phyloP scores from a whole-genome alignment of 2,113 vertebrate genomes.

The Campylorhamphus procurvoides region DNA sequence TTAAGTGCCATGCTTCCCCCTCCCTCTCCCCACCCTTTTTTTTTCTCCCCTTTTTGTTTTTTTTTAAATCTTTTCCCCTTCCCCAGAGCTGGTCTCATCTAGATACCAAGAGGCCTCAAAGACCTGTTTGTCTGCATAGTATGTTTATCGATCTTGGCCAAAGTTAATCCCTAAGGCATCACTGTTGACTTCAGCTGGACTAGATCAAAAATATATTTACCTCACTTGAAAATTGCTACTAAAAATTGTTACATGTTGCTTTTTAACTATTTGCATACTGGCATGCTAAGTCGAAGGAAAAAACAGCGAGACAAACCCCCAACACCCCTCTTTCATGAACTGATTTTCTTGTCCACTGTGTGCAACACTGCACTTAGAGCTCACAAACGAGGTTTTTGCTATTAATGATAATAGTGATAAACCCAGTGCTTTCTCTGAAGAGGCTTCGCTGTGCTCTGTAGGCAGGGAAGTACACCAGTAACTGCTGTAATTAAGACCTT shows the following conservation, averaged over 20 bases:
- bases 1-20: neutral
- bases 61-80: neutral
- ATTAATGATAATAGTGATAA: neutral
- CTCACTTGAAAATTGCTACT: neutral
- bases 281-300: neutral
- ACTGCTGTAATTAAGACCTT: neutral
- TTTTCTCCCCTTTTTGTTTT: neutral
- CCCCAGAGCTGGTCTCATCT: accelerated
- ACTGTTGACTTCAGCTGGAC: neutral
- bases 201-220: neutral
- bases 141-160: neutral
- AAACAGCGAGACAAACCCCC: neutral
- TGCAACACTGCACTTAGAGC: neutral
- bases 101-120: neutral
- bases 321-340: neutral
- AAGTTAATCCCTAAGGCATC: neutral
- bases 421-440: neutral
- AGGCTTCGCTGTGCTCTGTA: neutral
- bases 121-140: neutral
- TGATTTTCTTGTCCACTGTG: neutral
- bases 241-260: neutral
- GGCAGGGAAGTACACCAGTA: neutral
- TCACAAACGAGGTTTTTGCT: neutral
- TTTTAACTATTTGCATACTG: neutral
- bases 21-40: no score